A percentile compares a stretch with the other conserved stretches of the same genome.
Conservation (phyloP, 2,888 invertebrate species). For the Microchrysa polita region DNA sequence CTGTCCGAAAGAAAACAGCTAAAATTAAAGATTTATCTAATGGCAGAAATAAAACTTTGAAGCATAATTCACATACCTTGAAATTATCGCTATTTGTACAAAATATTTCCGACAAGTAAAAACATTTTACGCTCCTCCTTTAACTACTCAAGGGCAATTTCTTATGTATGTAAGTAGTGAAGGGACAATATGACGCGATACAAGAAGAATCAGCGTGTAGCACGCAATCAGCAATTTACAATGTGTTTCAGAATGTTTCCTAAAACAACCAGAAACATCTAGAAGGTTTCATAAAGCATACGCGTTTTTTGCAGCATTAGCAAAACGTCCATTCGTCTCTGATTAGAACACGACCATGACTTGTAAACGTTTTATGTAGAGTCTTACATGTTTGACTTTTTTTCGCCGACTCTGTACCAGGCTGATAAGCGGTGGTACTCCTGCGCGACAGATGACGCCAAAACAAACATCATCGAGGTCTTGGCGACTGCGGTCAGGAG, state of each 20-base stretch:
- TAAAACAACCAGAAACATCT: neutral
- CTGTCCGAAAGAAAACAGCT: no score
- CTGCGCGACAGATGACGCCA: constrained; percentile 35
- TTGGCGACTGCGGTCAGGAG: neutral
- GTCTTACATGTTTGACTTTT: constrained; percentile 3
- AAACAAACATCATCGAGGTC: constrained; percentile 13
- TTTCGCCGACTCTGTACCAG: neutral
- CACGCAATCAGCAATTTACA: constrained; percentile 36
- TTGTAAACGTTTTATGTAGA: constrained; percentile 37
- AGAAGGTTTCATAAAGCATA: neutral
- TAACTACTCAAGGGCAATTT: neutral
- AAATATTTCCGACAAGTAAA: no score
- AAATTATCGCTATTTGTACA: no score
- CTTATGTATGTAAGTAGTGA: constrained; percentile 14
- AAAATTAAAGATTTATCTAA: no score
- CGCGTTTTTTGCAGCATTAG: neutral
- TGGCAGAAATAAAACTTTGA: no score
- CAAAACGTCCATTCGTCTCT: neutral
- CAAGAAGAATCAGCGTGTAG: constrained; percentile 13
- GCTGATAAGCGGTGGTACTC: constrained; percentile 11
- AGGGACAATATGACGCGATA: constrained; percentile 10
- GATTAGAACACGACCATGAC: constrained; percentile 38
- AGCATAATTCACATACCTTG: no score
- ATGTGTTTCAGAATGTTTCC: neutral
- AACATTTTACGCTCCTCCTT: no score